Evolutionary conservation across 2,797 vertebrate genomes (phyloP).

Genomic region (Ceryle rudis): DNA sequence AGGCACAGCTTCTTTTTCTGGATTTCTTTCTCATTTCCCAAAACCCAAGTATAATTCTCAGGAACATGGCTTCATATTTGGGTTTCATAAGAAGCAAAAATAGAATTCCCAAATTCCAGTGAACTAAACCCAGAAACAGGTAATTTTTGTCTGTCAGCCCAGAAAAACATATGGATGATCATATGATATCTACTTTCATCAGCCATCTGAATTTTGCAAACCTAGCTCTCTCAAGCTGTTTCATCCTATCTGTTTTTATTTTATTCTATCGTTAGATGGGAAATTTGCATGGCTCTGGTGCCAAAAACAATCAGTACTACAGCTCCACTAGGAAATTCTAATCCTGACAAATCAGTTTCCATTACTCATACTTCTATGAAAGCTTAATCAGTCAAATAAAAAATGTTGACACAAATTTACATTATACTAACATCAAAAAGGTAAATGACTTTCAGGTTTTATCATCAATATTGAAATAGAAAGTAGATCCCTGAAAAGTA

Average conservation of each 20-base stretch:
- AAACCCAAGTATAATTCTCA: neutral
- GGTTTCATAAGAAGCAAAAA: neutral
- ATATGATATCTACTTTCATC: neutral
- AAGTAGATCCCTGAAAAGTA: neutral
- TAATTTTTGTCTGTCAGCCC: conserved; percentile 1
- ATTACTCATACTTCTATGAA: neutral
- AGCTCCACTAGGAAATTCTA: neutral
- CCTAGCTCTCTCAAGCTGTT: neutral
- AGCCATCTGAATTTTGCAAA: conserved; percentile 27
- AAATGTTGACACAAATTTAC: neutral
- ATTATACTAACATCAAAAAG: neutral
- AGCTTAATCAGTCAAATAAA: neutral
- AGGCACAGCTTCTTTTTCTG: neutral
- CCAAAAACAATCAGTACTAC: neutral
- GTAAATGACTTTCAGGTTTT: neutral
- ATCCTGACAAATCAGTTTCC: neutral
- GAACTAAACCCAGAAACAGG: neutral
- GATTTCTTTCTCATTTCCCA: neutral
- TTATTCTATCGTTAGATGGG: neutral
- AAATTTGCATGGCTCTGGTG: neutral
- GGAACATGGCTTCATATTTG: neutral
- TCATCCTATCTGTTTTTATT: neutral
- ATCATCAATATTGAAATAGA: neutral
- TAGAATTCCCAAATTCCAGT: neutral
- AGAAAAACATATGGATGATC: neutral